Conservation (phyloP, 2,888 invertebrate genomes). For the Cylindroiulus punctatus region DNA sequence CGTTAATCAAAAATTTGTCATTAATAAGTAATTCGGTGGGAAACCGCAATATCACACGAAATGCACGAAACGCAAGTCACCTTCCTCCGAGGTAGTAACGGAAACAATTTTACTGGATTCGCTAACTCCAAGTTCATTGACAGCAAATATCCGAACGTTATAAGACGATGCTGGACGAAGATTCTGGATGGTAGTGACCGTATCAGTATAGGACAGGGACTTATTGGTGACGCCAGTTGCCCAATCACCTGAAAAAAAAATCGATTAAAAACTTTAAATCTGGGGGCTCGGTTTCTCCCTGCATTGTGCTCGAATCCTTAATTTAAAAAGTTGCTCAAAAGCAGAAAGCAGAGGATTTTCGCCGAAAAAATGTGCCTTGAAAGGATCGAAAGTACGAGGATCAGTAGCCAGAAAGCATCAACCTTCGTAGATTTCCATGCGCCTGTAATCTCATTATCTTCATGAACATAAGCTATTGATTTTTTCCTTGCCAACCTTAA, state of each 20-base stretch:
- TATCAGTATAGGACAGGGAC: slow-evolving; percentile 45
- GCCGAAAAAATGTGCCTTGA: neutral
- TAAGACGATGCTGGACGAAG: slow-evolving; percentile 51
- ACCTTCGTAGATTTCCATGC: slow-evolving; percentile 21
- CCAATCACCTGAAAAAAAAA: slow-evolving; percentile 53
- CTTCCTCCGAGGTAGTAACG: slow-evolving; percentile 56
- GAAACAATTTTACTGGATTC: slow-evolving; percentile 56
- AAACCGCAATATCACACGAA: neutral
- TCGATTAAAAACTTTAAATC: neutral
- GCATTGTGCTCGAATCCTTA: neutral
- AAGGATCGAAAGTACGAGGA: slow-evolving; percentile 1
- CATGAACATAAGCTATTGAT: slow-evolving; percentile 38
- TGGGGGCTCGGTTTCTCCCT: neutral
- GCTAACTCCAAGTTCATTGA: slow-evolving; percentile 56
- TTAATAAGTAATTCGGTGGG: neutral
- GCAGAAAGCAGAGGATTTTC: neutral
- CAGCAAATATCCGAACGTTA: slow-evolving; percentile 53
- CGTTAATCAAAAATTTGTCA: neutral
- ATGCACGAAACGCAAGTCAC: slow-evolving; percentile 4
- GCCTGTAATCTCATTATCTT: slow-evolving; percentile 42
- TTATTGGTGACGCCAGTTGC: slow-evolving; percentile 49
- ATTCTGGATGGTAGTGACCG: neutral
- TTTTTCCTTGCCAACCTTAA: neutral
- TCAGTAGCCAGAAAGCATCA: slow-evolving; percentile 30
- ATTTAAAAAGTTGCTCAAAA: slow-evolving; percentile 20